Base-by-base conservation (phyloP, 2,888 invertebrate species). In the Metallyticus violacea region DNA sequence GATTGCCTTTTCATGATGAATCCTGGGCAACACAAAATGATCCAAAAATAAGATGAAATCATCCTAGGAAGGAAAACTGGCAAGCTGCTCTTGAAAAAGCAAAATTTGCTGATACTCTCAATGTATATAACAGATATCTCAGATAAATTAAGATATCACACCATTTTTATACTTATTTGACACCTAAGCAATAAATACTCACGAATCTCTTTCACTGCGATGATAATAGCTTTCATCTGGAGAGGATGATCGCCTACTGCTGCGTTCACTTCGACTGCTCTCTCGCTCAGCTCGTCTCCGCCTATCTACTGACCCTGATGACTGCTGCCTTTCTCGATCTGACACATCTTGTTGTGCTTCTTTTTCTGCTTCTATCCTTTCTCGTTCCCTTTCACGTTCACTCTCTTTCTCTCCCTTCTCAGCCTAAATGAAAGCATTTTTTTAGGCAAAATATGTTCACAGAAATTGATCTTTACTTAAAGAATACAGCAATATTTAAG, bases 401-500 rank as follows among this genome's bases (percentile, higher is more conserved):
- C 80, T 76, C 81, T 92, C 92, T 88, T 91, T 91, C 88, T 91
- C 90, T 81, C 92, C 92, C 82, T 91, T 90, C 91, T 89, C 90
- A 79, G 89, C 89, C 90, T 90, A 81, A 7, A 62, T 15, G 7
- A 79, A 79, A 79, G 26, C 6, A 62, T n/a, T n/a, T n/a, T n/a
- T n/a, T n/a, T n/a, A n/a, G n/a, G n/a, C n/a, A n/a, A n/a, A n/a
- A n/a, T n/a, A n/a, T n/a, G n/a, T n/a, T 15, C 76, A 76, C 76
- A 76, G 15, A 15, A 15, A 7, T 76, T 76, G 76, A 15, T 76
- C 15, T 76, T 76, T n/a, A n/a, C n/a, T n/a, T n/a, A n/a, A n/a
- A n/a, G n/a, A n/a, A n/a, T n/a, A n/a, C n/a, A n/a, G n/a, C n/a
- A n/a, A n/a, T n/a, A n/a, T n/a, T n/a, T n/a, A n/a, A n/a, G n/a